phyloP scores from a whole-genome alignment of 2,888 invertebrate species.

The Neoascia interrupta region DNA sequence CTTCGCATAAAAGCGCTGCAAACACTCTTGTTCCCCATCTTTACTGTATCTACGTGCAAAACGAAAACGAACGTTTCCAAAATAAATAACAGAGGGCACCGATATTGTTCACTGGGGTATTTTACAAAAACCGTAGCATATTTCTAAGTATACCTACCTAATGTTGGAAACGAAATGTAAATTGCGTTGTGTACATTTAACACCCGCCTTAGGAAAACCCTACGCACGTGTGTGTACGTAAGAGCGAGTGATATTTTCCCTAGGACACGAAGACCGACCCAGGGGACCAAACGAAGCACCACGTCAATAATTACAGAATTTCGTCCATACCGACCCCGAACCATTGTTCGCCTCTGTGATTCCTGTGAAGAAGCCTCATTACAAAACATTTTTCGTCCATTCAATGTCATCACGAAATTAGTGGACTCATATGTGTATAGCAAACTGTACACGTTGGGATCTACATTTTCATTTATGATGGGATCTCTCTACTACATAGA shows the following conservation, averaged over 20 bases:
- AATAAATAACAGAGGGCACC: conserved; percentile 27
- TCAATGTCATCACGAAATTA: too few relatives aligned
- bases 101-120: conserved; percentile 61
- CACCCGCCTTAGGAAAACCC: too few relatives aligned
- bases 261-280: conserved; percentile 46
- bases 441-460: conserved; percentile 51
- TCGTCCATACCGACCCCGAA: conserved; percentile 17
- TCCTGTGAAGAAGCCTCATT: conserved; percentile 42
- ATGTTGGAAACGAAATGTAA: too few relatives aligned
- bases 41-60: not conserved
- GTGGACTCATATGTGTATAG: conserved; percentile 33
- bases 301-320: conserved; percentile 15
- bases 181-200: too few relatives aligned
- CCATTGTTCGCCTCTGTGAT: not conserved
- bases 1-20: conserved; percentile 8
- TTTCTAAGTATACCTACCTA: too few relatives aligned
- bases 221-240: conserved; percentile 30
- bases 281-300: conserved; percentile 32
- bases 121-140: too few relatives aligned
- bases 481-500: conserved; percentile 48
- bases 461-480: conserved; percentile 61
- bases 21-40: not conserved
- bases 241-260: conserved; percentile 61
- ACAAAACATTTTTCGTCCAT: conserved; percentile 50
- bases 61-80: not conserved